phyloP scores from a whole-genome alignment of 2,888 invertebrate genomes.

The Dicycla oo region DNA sequence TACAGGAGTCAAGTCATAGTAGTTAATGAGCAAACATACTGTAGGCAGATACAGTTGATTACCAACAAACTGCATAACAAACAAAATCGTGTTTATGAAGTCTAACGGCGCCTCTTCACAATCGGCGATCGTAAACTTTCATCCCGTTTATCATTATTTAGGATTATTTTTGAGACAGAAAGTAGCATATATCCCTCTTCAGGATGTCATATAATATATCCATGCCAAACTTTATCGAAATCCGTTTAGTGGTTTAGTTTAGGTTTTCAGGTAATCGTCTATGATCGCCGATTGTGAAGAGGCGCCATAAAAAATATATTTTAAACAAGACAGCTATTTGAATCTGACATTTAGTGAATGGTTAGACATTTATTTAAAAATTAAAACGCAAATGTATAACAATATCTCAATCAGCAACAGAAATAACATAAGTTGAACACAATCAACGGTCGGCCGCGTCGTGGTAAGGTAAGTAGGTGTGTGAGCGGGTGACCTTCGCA shows the following conservation, averaged over 20 bases:
- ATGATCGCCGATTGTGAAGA: too few relatives aligned
- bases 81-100: slow-evolving; percentile 33
- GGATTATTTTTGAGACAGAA: too few relatives aligned
- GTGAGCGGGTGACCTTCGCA: slow-evolving; percentile 83
- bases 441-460: slow-evolving; percentile 64
- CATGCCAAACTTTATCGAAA: too few relatives aligned
- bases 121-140: too few relatives aligned
- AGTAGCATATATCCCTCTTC: too few relatives aligned
- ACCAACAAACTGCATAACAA: slow-evolving; percentile 52
- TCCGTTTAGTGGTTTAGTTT: too few relatives aligned
- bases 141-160: too few relatives aligned
- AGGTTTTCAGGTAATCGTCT: too few relatives aligned
- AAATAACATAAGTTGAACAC: slow-evolving; percentile 56
- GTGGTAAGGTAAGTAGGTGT: slow-evolving; percentile 75
- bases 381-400: slow-evolving; percentile 31
- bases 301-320: too few relatives aligned
- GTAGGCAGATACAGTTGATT: slow-evolving; percentile 52
- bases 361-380: slow-evolving; percentile 12
- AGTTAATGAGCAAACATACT: slow-evolving; percentile 45
- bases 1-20: slow-evolving; percentile 43
- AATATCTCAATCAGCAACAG: slow-evolving; percentile 60
- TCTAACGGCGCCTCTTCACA: too few relatives aligned
- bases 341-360: slow-evolving; percentile 25
- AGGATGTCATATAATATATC: too few relatives aligned
- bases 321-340: slow-evolving; percentile 3